phyloP scores from a whole-genome alignment of 2,797 vertebrate species.

The Cheirogaleus major region DNA sequence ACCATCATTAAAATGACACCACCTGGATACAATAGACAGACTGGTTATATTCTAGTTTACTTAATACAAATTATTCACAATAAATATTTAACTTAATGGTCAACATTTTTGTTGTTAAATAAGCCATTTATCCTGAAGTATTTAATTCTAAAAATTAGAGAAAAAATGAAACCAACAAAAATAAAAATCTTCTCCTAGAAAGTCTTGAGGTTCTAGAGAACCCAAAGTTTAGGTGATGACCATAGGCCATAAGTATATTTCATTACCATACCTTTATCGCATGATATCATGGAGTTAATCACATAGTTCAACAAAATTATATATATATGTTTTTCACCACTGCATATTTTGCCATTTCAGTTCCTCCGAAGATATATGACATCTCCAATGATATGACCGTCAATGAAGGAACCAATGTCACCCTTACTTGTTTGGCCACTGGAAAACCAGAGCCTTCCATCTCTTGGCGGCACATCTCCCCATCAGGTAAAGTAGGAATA shows the following conservation, averaged over 20 bases:
- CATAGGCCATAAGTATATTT: not conserved
- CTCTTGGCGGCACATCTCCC: constrained; percentile 98
- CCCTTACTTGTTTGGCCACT: constrained; percentile 95
- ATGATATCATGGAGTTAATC: not conserved
- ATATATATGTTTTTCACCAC: not conserved
- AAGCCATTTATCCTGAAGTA: not conserved
- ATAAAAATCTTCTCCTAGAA: too few relatives aligned
- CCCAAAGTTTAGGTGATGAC: not conserved
- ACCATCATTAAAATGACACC: not conserved
- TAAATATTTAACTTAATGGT: not conserved
- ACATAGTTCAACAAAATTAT: not conserved
- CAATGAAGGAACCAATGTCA: constrained; percentile 97
- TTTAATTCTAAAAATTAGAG: not conserved
- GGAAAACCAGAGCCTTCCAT: constrained; percentile 98
- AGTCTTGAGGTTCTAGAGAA: not conserved
- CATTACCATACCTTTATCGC: not conserved
- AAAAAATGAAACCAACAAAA: not conserved
- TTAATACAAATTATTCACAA: not conserved
- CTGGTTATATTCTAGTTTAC: not conserved
- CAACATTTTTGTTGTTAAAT: not conserved
- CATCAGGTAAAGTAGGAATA: constrained; percentile 91
- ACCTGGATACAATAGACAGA: not conserved
- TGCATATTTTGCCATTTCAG: constrained; percentile 84
- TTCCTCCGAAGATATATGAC: constrained; percentile 97
- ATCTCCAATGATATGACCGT: constrained; percentile 94